These are phyloP conservation scores for Catostylus mosaicus DNA, from an alignment of 30 jellyfish, hydroid and myxozoan genomes.

Conservation along the genomic window DNA sequence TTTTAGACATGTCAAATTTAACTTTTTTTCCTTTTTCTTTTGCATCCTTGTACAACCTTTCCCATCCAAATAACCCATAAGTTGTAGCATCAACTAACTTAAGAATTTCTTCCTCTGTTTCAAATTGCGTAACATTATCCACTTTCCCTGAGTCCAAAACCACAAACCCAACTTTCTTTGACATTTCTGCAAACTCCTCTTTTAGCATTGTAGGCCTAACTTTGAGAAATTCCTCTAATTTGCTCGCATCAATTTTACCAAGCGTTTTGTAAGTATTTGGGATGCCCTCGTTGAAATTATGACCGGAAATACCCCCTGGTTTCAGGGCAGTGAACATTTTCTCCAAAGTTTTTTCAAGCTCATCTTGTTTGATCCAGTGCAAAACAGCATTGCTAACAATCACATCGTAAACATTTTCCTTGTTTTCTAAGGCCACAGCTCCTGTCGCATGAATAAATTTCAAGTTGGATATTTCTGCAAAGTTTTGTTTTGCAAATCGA, in stretches of 20 bases:
- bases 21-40: background rate
- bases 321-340: constrained; percentile 7
- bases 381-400: constrained; percentile 6
- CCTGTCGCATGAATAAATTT: background rate
- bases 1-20: background rate
- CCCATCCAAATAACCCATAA: background rate
- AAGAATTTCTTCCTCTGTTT: background rate
- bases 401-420: constrained; percentile 8
- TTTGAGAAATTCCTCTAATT: background rate
- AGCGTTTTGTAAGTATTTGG: background rate
- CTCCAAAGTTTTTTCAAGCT: background rate
- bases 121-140: background rate
- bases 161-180: constrained; percentile 8
- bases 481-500: background rate
- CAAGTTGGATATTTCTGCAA: background rate
- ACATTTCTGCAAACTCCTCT: background rate
- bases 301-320: constrained; percentile 15
- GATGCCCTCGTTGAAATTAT: background rate
- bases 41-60: background rate
- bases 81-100: background rate
- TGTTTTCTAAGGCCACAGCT: constrained; percentile 3
- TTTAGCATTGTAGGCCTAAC: background rate
- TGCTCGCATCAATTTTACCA: background rate
- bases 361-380: constrained; percentile 24
- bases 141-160: background rate